Conservation (phyloP, 2,797 vertebrate species). For the Pipistrellus pipistrellus region DNA sequence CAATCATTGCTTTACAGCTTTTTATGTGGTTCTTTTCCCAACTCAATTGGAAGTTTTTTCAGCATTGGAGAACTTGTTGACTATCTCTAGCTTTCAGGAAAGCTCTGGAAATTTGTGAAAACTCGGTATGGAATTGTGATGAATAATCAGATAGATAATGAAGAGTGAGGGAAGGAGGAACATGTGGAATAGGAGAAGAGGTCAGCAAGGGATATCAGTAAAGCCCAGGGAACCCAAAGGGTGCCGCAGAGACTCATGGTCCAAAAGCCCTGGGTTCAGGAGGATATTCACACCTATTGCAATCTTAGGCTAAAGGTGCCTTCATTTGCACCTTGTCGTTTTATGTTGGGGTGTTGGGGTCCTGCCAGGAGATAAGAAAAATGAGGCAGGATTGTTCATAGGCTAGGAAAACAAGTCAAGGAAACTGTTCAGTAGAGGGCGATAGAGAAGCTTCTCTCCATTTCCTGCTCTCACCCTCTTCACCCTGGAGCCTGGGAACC, state of each 20-base stretch:
- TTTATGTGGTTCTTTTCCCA: neutral
- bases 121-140: neutral
- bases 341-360: neutral
- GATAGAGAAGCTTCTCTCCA: neutral
- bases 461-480: neutral
- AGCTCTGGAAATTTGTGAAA: neutral
- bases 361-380: neutral
- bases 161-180: neutral
- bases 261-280: neutral
- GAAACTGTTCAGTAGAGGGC: neutral
- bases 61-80: neutral
- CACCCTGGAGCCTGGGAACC: accelerated
- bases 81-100: neutral
- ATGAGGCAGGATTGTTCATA: neutral
- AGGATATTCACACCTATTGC: accelerated
- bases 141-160: neutral
- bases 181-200: neutral
- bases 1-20: accelerated
- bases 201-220: neutral
- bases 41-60: neutral
- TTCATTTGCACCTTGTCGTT: neutral
- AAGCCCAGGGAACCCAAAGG: neutral
- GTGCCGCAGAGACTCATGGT: neutral
- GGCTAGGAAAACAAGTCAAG: neutral
- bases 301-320: neutral